Base-by-base conservation (phyloP, 2,888 invertebrate species). In the Anoncus sp. region DNA sequence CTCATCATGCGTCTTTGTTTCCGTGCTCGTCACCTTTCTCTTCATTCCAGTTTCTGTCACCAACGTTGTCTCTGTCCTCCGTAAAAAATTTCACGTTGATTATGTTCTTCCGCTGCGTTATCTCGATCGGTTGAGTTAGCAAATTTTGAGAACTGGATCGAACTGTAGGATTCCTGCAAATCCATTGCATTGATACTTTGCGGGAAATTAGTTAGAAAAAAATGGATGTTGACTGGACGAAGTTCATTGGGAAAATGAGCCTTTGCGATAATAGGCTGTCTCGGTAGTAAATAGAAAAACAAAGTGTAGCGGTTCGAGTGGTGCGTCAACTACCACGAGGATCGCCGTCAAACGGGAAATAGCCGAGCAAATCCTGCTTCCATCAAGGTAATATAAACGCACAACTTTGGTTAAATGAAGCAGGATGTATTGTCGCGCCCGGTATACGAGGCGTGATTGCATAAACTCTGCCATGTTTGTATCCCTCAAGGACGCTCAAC, bases 381-480 rank as follows among this genome's bases (percentile, higher is more conserved):
- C 35, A 22, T 27, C 24, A 51, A 3, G 60, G n/a, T n/a, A n/a
- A n/a, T n/a, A 20, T 55, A 35, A 77, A 79, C 79, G 77, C 51
- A 77, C 75, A 60, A 45, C 45, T 60, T 71, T 18, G 49, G 53
- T 24, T 16, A 72, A 75, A 73, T 47, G 63, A 79, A 60, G 51
- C 69, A 60, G 73, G 63, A 49, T 60, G 65, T 80, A 87, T 87
- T 87, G 85, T 86, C 85, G 85, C 82, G 79, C 38, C 81, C 81
- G 84, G 85, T 27, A 24, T 63, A 43, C 67, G 67, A 45, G 67
- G 63, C 72, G 66, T 51, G 63, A 79, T 89, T 89, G 87, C 88
- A 89, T 89, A 89, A 89, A 89, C 83, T 83, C 83, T 85, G 87
- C 85, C 88, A 87, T 88, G 86, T 87, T 87, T 84, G 87, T 74